These are phyloP conservation scores for Limnodromus scolopaceus DNA, from an alignment of 2,797 vertebrate species.

Conservation along the genomic window DNA sequence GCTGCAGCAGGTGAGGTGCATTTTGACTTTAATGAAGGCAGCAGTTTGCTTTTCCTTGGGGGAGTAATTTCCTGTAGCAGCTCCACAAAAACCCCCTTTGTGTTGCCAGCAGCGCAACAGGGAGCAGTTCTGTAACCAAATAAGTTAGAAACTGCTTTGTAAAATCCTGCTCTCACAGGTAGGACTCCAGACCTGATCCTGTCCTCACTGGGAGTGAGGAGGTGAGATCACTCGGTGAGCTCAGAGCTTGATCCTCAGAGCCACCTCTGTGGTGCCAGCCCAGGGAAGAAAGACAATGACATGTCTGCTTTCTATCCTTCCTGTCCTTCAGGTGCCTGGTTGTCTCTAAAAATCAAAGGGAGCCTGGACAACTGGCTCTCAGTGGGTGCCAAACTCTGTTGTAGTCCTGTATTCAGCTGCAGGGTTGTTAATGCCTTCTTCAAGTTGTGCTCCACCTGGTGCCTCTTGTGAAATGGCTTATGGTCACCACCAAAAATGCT, in stretches of 20 bases:
- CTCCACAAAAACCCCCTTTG: accelerated
- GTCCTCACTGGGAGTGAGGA: accelerated
- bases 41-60: not conserved
- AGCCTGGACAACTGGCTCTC: not conserved
- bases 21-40: not conserved
- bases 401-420: accelerated
- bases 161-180: accelerated
- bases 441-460: accelerated
- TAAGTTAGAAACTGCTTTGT: accelerated
- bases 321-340: not conserved
- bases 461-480: not conserved
- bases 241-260: not conserved
- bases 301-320: no score
- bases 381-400: accelerated
- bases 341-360: no score
- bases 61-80: not conserved
- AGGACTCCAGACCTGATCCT: not conserved
- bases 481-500: accelerated
- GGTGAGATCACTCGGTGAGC: accelerated
- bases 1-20: not conserved
- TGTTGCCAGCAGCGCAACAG: not conserved
- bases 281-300: not conserved
- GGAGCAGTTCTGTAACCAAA: accelerated
- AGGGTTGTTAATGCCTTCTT: accelerated
- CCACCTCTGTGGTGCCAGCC: accelerated